Base-by-base conservation (phyloP, 2,888 invertebrate genomes). In the Apodemia mormo region DNA sequence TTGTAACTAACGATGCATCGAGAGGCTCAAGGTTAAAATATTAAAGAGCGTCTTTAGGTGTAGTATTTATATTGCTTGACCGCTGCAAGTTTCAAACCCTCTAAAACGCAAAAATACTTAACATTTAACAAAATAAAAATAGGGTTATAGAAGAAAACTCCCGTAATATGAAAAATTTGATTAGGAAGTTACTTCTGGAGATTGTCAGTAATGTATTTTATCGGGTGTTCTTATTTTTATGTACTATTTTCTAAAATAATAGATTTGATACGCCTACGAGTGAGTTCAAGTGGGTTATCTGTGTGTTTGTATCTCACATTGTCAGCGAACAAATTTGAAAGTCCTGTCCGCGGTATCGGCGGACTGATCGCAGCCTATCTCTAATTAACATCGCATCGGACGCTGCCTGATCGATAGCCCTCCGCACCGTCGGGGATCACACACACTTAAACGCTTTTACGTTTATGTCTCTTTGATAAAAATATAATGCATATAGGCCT, bases 251-350 rank as follows among this genome's bases (percentile, higher is more conserved):
- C 61, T 61, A 61, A 61, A 61, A 61, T 12, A 30, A 61, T 61
- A 61, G 61, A 30, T 61, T 14, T 49, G 49, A 49, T 61, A 61
- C 61, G 61, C 61, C 61, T 61, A 61, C 61, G 61, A 12, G 33
- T 14, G 14, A 49, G 49, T 49, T 49, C 61, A 61, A 14, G 58
- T 58, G 58, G 58, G 61, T 61, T 61, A 61, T 61, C 61, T 61
- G 12, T 33, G 12, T 61, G 61, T 61, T 61, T 61, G 72, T 81
- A 85, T 85, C 85, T 82, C 79, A 74, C 76, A 78, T 78, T 76
- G 81, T 81, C 83, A 81, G 82, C 78, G 61, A 82, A 83, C 86
- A 84, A 84, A 85, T 85, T 85, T 76, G 79, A 84, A 82, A 82
- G 80, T 82, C 83, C 83, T 81, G 85, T 82, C 79, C 78, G 78